phyloP scores from a whole-genome alignment of 2,888 invertebrate species.

The Eulithis testata region DNA sequence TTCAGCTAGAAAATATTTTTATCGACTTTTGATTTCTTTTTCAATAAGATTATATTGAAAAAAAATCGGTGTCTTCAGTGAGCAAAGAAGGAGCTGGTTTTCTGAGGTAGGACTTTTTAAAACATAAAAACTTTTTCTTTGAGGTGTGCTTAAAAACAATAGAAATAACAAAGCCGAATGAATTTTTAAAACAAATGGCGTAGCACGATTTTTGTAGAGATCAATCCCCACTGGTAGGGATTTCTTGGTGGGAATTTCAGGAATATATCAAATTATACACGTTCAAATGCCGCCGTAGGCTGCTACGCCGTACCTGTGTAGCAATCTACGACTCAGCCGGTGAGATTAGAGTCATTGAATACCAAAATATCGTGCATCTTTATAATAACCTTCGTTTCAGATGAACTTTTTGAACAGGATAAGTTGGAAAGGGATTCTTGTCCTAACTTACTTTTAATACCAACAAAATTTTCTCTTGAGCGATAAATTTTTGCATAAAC shows the following conservation, averaged over 20 bases:
- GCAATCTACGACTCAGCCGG: conserved; percentile 1
- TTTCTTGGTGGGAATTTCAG: no score
- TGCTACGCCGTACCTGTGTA: conserved; percentile 9
- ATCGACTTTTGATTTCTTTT: no score
- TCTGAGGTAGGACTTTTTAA: no score
- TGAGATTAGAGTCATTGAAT: conserved; percentile 1
- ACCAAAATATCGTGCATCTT: conserved; percentile 17
- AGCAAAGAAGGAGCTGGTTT: no score
- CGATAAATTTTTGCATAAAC: conserved; percentile 32
- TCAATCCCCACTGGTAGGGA: no score
- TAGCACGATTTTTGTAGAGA: neutral
- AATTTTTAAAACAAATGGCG: neutral
- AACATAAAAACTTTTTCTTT: conserved; percentile 8
- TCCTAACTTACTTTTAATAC: conserved; percentile 31
- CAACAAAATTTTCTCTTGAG: conserved; percentile 24
- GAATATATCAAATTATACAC: conserved; percentile 2
- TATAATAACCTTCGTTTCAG: conserved; percentile 16
- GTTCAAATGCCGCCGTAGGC: conserved; percentile 4
- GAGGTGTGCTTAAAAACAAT: neutral
- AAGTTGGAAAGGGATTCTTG: conserved; percentile 31
- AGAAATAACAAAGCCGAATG: neutral
- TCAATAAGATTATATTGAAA: no score
- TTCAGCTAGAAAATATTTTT: no score
- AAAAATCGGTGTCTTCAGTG: no score
- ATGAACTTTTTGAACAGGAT: conserved; percentile 23